phyloP scores from a whole-genome alignment of 2,888 invertebrate species.

The Chelonus formosanus region DNA sequence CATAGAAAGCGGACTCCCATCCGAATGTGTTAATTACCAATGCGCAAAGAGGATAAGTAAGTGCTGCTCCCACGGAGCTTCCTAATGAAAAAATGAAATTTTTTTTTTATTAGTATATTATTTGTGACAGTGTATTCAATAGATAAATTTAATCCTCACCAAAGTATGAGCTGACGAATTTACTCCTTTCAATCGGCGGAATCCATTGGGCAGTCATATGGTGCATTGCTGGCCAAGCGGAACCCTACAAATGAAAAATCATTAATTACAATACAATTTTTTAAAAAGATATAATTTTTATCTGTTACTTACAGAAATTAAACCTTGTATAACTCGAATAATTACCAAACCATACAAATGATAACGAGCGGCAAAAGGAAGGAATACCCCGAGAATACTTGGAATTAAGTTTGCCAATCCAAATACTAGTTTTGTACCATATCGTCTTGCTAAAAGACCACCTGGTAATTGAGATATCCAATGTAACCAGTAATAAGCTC shows the following conservation, averaged over 20 bases:
- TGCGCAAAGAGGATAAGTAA: constrained; percentile 78
- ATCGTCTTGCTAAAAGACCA: constrained; percentile 73
- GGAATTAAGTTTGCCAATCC: constrained; percentile 74
- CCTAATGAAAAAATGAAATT: constrained; percentile 54
- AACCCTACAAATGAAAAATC: constrained; percentile 65
- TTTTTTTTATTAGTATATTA: too few species aligned
- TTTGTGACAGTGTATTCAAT: too few species aligned
- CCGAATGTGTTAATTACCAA: constrained; percentile 72
- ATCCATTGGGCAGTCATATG: constrained; percentile 83
- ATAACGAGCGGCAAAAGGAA: constrained; percentile 72
- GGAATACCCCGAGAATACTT: constrained; percentile 72
- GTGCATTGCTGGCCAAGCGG: constrained; percentile 82
- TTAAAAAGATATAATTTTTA: not conserved
- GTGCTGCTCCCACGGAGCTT: constrained; percentile 73
- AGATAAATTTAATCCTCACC: constrained; percentile 56
- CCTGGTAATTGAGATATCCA: constrained; percentile 78
- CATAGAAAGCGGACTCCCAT: constrained; percentile 79
- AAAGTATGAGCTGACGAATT: constrained; percentile 73
- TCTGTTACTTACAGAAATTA: constrained; percentile 70
- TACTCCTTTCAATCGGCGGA: constrained; percentile 80
- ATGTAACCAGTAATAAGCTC: constrained; percentile 79
- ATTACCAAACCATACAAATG: constrained; percentile 69
- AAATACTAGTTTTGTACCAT: constrained; percentile 77
- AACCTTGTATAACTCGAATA: constrained; percentile 74
- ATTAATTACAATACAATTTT: not conserved